Base-by-base conservation (phyloP, 1,140 invertebrate genomes). In the Andrena cerasifolii region DNA sequence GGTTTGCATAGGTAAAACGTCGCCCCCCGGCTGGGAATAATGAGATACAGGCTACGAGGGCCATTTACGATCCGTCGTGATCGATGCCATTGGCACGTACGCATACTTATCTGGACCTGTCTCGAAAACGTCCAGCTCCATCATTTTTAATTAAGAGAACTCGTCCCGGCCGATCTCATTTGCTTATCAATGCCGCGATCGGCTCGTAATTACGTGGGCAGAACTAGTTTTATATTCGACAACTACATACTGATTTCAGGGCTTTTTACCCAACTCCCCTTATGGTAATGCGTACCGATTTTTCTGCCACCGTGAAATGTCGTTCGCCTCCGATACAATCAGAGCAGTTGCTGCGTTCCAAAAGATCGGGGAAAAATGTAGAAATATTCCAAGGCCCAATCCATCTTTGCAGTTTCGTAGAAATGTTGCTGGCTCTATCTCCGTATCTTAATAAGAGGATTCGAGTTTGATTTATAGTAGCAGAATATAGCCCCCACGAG, bases 121-220 rank as follows among this genome's bases (percentile, higher is more conserved):
- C 79, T 63, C 76, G 66, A 82, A 58, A 63, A 49, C 18, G 43
- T 61, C 68, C n/a, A n/a, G 43, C 28, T 79, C 49, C 68, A 83
- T 85, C 78, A 85, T 85, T 85, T 83, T 82, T 85, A 85, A 85
- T 85, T 85, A 84, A 79, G 83, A 84, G 74, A 67, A 65, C 71
- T 31, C 61, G 71, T 54, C 59, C 12, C 14, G 31, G 66, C 49
- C 54, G 67, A 59, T 45, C 68, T 76, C 83, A 61, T 85, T 85
- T 75, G 82, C 56, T 84, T 85, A 85, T 85, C 79, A 62, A 18
- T 36, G 2, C 18, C 28, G 26, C 40, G 67, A 51, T 82, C 72
- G 79, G 73, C 62, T 54, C 33, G 62, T 68, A 78, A 73, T 82
- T 82, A 81, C 66, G 31, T 62, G 63, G 73, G 47, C 74, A 14